Base-by-base conservation (phyloP, 2,797 vertebrate species). In the Triplophysa yarkandensis region DNA sequence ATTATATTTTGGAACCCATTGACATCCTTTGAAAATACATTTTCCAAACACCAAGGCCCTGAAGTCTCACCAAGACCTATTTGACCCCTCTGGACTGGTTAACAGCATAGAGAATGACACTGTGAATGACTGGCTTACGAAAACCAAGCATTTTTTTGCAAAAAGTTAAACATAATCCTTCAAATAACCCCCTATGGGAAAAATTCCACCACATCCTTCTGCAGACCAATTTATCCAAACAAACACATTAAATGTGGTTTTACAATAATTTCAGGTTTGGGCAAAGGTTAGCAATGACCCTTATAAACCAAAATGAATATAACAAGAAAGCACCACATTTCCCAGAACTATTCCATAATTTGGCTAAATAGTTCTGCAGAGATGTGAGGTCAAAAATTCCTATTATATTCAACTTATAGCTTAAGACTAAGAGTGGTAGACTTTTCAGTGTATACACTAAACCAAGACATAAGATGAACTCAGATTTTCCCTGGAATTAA, bases 51-150 rank as follows among this genome's bases (percentile, higher is more conserved):
- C 32, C 44, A 57, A 77, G 19, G 61, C 62, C 52, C 28, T 70
- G 54, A 66, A 44, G 30, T 11, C 27, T 23, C 9, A 81, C 76
- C 77, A 78, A 68, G 50, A 39, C 63, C 58, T 70, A 76, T 73
- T 73, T 71, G 76, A 82, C 73, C 66, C 77, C 27, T 63, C 54
- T 39, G 67, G 58, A 74, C 80, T 72, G 77, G 74, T 48, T 17
- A 39, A 52, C 63, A 76, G 71, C 71, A 74, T 63, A 34, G 32
- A 68, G 52, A 27, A 70, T 55, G 25, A 58, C 66, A 63, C 39
- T 32, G 34, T 1, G 21, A 75, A 55, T 36, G 46, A 34, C 54
- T 8, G 43, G 34, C 74, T 30, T 39, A 55, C 0, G 30, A 43
- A 80, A 78, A 66, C 71, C 58, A 63, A 11, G 34, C 28, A 46